phyloP scores from a whole-genome alignment of 2,113 vertebrate genomes.

The Oreochromis tanganicae region DNA sequence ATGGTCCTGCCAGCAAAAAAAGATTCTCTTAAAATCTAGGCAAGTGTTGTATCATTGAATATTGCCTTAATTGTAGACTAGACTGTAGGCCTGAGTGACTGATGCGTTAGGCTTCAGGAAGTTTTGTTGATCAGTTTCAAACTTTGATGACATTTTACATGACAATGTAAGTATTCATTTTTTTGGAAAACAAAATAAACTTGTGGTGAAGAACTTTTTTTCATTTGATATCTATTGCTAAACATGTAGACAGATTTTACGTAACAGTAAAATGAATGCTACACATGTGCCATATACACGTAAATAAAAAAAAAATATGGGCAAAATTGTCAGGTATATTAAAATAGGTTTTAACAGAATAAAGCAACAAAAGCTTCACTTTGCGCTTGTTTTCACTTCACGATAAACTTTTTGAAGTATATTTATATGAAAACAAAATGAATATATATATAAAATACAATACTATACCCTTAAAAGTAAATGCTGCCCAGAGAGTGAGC shows the following conservation, averaged over 20 bases:
- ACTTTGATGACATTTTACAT: background rate
- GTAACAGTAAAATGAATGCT: background rate
- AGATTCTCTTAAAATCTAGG: background rate
- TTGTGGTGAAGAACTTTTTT: background rate
- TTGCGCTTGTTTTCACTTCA: background rate
- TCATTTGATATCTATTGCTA: background rate
- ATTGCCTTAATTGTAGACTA: background rate
- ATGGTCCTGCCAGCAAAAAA: background rate
- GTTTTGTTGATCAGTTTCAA: background rate
- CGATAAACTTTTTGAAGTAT: background rate
- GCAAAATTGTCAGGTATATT: background rate
- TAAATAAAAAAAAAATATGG: fast-evolving
- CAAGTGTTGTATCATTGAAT: background rate
- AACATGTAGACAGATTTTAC: background rate
- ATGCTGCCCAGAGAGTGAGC: background rate
- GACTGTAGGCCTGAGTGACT: background rate
- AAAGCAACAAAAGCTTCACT: background rate
- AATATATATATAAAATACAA: background rate
- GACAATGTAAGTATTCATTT: background rate
- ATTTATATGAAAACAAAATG: background rate
- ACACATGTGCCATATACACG: background rate
- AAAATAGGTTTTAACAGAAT: background rate
- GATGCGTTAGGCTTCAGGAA: background rate
- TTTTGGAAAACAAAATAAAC: background rate
- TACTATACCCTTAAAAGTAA: background rate